These are phyloP conservation scores for Synergus umbraculus DNA, from an alignment of 2,888 invertebrate genomes.

Conservation along the genomic window DNA sequence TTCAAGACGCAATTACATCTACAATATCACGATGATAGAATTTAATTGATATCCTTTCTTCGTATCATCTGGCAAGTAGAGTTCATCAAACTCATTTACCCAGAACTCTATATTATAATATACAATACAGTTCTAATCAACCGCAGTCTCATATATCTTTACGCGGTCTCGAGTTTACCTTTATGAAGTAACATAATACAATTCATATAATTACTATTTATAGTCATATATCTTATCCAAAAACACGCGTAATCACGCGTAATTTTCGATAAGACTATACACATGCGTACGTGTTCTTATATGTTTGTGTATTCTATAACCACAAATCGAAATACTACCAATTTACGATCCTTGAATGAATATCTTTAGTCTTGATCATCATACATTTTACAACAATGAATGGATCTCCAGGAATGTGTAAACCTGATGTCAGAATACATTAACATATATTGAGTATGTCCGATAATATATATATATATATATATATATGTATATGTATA, in stretches of 20 bases:
- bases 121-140: not conserved
- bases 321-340: not conserved
- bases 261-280: too few species aligned
- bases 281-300: too few species aligned
- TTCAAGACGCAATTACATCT: not conserved
- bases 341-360: not conserved
- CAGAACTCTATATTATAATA: not conserved
- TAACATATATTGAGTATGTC: not conserved
- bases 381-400: not conserved
- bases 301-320: too few species aligned
- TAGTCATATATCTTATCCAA: too few species aligned
- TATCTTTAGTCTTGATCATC: not conserved
- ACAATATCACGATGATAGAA: not conserved
- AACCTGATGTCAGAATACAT: not conserved
- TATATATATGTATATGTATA: too few species aligned
- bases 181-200: not conserved
- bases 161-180: not conserved
- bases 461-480: not conserved
- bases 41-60: slow-evolving; percentile 1
- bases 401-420: not conserved
- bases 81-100: not conserved
- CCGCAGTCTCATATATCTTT: not conserved
- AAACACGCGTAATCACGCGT: too few species aligned
- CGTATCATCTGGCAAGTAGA: slow-evolving; percentile 2
- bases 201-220: not conserved